phyloP scores from a whole-genome alignment of 2,113 vertebrate species.

The Anolis carolinensis region DNA sequence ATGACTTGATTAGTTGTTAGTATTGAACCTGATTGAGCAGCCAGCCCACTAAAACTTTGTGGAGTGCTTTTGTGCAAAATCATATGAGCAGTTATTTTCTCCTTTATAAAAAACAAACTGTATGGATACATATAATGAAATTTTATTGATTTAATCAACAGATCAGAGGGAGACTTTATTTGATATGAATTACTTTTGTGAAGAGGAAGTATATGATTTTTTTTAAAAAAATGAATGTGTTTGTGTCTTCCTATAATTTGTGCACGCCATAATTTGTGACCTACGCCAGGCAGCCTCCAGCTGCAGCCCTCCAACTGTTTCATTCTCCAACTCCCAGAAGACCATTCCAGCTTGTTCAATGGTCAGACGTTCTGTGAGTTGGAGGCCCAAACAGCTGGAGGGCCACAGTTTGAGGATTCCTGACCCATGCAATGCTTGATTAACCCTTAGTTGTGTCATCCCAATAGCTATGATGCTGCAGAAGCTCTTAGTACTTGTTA shows the following conservation, averaged over 20 bases:
- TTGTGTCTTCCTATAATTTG: slow-evolving; percentile 21
- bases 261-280: no score
- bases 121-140: slow-evolving; percentile 54
- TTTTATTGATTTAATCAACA: slow-evolving; percentile 73
- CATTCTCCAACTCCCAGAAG: no score
- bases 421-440: no score
- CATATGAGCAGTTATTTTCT: slow-evolving; percentile 50
- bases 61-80: slow-evolving; percentile 36
- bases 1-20: slow-evolving; percentile 53
- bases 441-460: no score
- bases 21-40: slow-evolving; percentile 47
- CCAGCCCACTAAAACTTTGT: slow-evolving; percentile 57
- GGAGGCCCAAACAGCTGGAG: no score
- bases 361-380: no score
- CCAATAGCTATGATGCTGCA: no score
- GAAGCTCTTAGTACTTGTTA: no score
- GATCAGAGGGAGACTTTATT: slow-evolving; percentile 22
- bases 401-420: no score
- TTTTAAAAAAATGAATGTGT: slow-evolving; percentile 27
- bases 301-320: no score
- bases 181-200: slow-evolving; percentile 36
- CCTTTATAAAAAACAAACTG: slow-evolving; percentile 56
- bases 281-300: no score
- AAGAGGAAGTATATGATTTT: slow-evolving; percentile 13
- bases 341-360: no score